These are phyloP conservation scores for Drosophila quadrilineata DNA, from an alignment of 1,140 invertebrate species.

Conservation along the genomic window DNA sequence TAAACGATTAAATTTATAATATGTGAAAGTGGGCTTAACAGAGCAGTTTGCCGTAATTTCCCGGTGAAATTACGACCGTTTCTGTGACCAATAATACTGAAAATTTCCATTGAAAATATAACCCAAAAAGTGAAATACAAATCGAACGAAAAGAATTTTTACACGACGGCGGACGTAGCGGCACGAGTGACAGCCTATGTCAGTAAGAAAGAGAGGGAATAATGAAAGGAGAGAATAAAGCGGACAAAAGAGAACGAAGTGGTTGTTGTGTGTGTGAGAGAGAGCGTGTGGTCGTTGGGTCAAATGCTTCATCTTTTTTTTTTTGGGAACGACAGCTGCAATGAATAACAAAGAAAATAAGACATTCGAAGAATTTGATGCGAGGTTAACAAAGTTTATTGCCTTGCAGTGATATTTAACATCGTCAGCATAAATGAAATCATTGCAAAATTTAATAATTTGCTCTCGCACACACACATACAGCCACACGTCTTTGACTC, in stretches of 20 bases:
- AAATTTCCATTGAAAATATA: constrained; percentile 46
- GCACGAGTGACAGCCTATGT: constrained; percentile 54
- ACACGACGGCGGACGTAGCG: constrained; percentile 50
- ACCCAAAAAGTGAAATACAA: constrained; percentile 49
- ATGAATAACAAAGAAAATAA: constrained; percentile 34
- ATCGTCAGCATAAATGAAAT: constrained; percentile 15
- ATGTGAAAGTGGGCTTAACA: constrained; percentile 15
- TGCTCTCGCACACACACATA: neutral
- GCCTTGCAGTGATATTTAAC: neutral
- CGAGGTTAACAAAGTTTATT: constrained; percentile 25
- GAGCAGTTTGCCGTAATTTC: constrained; percentile 1
- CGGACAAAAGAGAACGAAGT: constrained; percentile 33
- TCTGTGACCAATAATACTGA: constrained; percentile 28
- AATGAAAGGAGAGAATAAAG: constrained; percentile 6
- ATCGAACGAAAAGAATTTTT: constrained; percentile 51
- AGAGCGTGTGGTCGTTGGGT: constrained; percentile 31
- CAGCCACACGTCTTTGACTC: constrained; percentile 29
- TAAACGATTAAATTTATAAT: constrained; percentile 36
- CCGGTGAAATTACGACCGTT: constrained; percentile 12
- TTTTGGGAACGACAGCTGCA: constrained; percentile 16
- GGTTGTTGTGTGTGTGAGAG: constrained; percentile 42
- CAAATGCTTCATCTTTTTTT: constrained; percentile 36
- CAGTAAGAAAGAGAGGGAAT: constrained; percentile 28
- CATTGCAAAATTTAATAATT: constrained; percentile 33
- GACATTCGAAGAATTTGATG: constrained; percentile 1